Base-by-base conservation (phyloP, 2,113 vertebrate genomes). In the Orcinus orca region DNA sequence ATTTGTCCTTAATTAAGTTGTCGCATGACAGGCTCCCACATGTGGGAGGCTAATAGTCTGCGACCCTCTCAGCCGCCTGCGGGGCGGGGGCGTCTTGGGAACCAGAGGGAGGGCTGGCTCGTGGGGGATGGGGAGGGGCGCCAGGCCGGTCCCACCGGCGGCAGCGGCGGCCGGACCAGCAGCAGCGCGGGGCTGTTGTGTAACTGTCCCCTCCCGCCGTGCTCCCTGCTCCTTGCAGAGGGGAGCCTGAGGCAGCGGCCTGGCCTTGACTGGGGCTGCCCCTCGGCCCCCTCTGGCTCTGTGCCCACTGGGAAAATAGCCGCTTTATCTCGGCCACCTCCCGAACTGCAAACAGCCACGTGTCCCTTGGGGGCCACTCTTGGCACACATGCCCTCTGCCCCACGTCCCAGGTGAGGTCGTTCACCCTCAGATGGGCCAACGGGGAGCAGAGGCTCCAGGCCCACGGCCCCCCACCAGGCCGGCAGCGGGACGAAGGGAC, bases 351-450 rank as follows among this genome's bases (percentile, higher is more conserved):
- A 98, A 98, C 92, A 98, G 86, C 90, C 93, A 60, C 85, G 94
- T 97, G 97, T 79, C 94, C 97, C 88, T 17, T 2, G 71, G 95
- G 96, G 96, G 93, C 88, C 82, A 2, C 92, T 88, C 71, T 90
- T 92, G 95, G 94, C 88, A 97, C 94, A 97, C 93, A 93, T 81
- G 95, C 79, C 96, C 97, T 97, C 96, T 97, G 97, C 87, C 96
- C 95, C 89, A 55, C 36, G 60, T 68, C 92, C 96, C 17, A 7
- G 50, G 38, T 18, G 91, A 96, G 97, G 97, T 84, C 84, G 3
- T 84, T 97, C 93, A 98, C 95, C 97, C 73, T 88, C 3, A 0
- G 11, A 41, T 1, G 25, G 85, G 84, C 50, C 88, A 33, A 13
- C 3, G 4, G 21, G 36, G 70, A 25, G 14, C 20, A 13, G 12